A percentile compares a stretch with the other conserved stretches of the same genome.
These are phyloP conservation scores for Cladopsammia gracilis DNA, from an alignment of 64 coral and sea anemone genomes.

Conservation along the genomic window DNA sequence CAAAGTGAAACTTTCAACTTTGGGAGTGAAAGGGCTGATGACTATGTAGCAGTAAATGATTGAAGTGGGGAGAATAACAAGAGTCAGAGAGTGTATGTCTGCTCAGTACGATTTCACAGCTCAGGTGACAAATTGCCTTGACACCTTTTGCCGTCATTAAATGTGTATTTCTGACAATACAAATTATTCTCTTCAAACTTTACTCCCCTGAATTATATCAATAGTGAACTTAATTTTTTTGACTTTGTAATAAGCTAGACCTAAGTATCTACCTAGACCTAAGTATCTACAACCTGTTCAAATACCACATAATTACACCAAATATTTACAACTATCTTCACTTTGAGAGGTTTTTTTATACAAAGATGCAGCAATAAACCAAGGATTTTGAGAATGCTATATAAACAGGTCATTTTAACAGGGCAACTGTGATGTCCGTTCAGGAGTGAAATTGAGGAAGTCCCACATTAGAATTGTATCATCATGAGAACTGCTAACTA, in stretches of 20 bases:
- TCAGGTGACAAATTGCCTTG: no score
- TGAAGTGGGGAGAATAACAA: no score
- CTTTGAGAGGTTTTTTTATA: constrained; percentile 8
- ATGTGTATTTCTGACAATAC: no score
- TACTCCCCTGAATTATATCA: no score
- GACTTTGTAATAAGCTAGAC: not conserved
- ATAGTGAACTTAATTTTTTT: not conserved
- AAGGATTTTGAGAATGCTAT: not conserved
- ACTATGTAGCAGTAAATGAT: no score
- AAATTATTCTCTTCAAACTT: no score
- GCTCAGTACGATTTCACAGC: no score
- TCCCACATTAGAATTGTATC: constrained; percentile 99
- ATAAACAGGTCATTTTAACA: constrained; percentile 3
- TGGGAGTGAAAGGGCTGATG: no score
- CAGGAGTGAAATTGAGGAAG: constrained; percentile 78
- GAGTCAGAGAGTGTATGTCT: no score
- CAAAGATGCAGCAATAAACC: constrained; percentile 16
- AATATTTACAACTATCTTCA: constrained; percentile 41
- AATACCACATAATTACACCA: not conserved
- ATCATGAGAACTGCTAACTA: constrained; percentile 99
- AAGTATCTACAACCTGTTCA: not conserved
- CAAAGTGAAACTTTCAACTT: no score
- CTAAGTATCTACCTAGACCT: no score
- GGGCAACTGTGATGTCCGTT: not conserved
- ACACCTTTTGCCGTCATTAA: no score